These are phyloP conservation scores for Sylvilagus floridanus DNA, from an alignment of 2,797 vertebrate genomes.

Conservation along the genomic window DNA sequence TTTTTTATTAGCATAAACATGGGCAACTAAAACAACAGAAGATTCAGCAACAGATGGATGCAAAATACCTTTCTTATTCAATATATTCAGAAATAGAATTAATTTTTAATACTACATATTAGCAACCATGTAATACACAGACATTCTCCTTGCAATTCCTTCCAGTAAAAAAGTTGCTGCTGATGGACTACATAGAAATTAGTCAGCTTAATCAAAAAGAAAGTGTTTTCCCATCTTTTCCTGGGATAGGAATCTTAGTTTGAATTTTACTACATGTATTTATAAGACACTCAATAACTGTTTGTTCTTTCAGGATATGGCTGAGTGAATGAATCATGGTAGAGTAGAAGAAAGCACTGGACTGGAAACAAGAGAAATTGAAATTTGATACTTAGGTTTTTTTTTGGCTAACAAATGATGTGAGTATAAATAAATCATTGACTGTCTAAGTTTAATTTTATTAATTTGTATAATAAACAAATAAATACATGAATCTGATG, in stretches of 20 bases:
- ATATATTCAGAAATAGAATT: constrained; percentile 64
- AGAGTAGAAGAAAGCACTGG: neutral
- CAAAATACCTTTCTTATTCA: constrained; percentile 51
- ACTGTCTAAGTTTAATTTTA: neutral
- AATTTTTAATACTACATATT: constrained; percentile 77
- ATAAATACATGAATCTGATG: neutral
- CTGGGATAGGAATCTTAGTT: constrained; percentile 26
- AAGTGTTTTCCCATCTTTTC: constrained; percentile 40
- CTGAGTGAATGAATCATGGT: neutral
- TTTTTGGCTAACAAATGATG: neutral
- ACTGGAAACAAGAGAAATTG: constrained; percentile 39
- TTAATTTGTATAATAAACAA: constrained; percentile 43
- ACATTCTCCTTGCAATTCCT: constrained; percentile 48
- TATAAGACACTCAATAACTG: neutral
- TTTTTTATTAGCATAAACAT: constrained; percentile 60
- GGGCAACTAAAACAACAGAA: constrained; percentile 57
- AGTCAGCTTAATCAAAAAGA: constrained; percentile 12
- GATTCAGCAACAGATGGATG: constrained; percentile 60
- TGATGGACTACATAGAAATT: constrained; percentile 45
- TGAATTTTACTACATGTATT: constrained; percentile 50
- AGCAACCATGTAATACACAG: constrained; percentile 55
- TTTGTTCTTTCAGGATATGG: neutral
- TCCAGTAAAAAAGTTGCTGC: constrained; percentile 44
- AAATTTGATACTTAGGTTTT: constrained; percentile 39
- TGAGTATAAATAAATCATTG: constrained; percentile 29